Conservation (phyloP, 2,888 invertebrate species). For the Bugula neritina region DNA sequence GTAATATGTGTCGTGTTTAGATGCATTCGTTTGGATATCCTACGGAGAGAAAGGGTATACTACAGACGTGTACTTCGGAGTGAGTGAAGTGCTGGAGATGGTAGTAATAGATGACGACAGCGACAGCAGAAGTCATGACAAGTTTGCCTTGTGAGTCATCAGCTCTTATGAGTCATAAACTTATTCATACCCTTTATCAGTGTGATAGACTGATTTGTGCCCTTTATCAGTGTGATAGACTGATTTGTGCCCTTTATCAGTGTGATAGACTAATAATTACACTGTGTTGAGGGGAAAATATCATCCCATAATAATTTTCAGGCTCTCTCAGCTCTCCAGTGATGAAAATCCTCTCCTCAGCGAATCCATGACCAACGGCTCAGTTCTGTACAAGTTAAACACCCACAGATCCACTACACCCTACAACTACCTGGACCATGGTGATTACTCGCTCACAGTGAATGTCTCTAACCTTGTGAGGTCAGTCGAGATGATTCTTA, state of each 20-base stretch:
- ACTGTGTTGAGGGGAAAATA: too few relatives aligned
- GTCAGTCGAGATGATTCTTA: not conserved
- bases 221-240: too few relatives aligned
- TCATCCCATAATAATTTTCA: too few relatives aligned
- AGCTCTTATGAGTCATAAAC: too few relatives aligned
- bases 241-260: too few relatives aligned
- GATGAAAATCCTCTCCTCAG: not conserved
- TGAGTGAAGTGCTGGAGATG: not conserved
- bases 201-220: too few relatives aligned
- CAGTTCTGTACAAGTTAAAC: not conserved
- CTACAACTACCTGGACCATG: conserved; percentile 4
- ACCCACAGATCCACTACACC: not conserved
- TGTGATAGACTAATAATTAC: too few relatives aligned
- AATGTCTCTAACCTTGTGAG: conserved; percentile 21
- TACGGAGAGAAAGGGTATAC: not conserved
- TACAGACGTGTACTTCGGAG: conserved; percentile 9
- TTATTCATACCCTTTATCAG: too few relatives aligned
- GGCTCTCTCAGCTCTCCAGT: not conserved
- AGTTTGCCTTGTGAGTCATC: not conserved
- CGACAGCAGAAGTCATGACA: not conserved
- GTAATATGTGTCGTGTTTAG: not conserved
- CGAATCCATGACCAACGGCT: not conserved
- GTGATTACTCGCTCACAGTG: not conserved
- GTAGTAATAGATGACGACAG: not conserved
- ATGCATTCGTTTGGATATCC: conserved; percentile 22